phyloP scores from a whole-genome alignment of 2,797 vertebrate species.

The Pipistrellus nathusii region DNA sequence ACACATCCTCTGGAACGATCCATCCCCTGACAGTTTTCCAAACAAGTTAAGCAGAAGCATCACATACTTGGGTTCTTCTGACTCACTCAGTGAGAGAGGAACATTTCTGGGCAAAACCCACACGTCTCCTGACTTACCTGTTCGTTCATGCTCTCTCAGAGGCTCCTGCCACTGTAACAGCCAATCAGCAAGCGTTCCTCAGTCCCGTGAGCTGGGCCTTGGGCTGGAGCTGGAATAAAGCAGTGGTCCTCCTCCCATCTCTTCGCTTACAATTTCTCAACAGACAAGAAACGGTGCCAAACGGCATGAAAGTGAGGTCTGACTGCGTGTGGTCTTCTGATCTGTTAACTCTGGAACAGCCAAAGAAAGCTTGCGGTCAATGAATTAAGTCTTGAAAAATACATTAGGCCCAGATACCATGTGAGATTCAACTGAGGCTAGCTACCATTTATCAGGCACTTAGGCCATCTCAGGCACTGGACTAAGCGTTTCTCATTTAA shows the following conservation, averaged over 20 bases:
- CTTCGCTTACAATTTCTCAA: background rate
- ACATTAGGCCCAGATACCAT: background rate
- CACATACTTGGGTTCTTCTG: background rate
- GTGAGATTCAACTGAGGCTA: background rate
- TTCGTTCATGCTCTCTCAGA: background rate
- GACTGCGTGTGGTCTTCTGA: background rate
- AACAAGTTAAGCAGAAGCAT: background rate
- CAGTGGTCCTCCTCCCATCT: background rate
- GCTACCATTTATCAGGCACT: background rate
- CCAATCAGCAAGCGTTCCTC: background rate
- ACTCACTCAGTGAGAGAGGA: background rate
- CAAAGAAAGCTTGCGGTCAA: background rate
- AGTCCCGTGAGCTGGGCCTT: background rate
- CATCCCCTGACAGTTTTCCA: conserved; percentile 28
- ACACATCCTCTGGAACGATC: conserved; percentile 26
- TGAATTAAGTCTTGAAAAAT: conserved; percentile 29
- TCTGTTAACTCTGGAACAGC: background rate
- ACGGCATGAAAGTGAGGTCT: background rate
- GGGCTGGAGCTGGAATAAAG: background rate
- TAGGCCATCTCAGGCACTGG: background rate
- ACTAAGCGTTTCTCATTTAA: conserved; percentile 27
- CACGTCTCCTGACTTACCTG: conserved; percentile 21
- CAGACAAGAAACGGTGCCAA: background rate
- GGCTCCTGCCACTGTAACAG: background rate
- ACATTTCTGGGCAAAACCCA: background rate